Base-by-base conservation (phyloP, 2,888 invertebrate species). In the Epirrita christyi region DNA sequence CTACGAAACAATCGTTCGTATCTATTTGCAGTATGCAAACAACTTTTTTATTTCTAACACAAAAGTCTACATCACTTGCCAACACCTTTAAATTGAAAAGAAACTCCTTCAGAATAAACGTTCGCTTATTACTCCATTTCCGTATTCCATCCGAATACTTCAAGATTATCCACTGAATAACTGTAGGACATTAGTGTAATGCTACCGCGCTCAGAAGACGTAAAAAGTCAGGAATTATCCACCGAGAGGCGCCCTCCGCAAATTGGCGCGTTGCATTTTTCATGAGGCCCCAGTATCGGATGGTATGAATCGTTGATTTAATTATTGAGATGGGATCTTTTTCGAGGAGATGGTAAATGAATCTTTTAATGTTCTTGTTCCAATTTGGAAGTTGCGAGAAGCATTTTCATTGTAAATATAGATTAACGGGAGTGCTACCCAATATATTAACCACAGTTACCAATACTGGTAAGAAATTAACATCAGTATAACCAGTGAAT, bases 201-300 rank as follows among this genome's bases (percentile, higher is more conserved):
- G 44, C 64, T 53, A 52, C 71, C 64, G 59, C 54, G 62, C 61
- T 64, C 61, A 53, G 63, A 54, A 52, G 59, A 48, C 51, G 68
- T 73, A 75, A 77, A 79, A 81, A 77, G 67, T 68, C 68, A 61
- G 70, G 76, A 78, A 83, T 81, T 78, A 83, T 78, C 73, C 75
- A 55, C 73, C 71, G 56, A 56, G 10, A 56, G 76, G 72, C 77
- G 72, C 75, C 68, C 78, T 76, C 75, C 70, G 72, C 85, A 90
- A 90, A 90, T 88, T 90, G 87, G 78, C 68, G 71, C 72, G 79
- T 78, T 91, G 88, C 89, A 90, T 89, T 87, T 90, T 90, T 89
- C 90, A 91, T 91, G 89, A 91, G 82, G 48, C 57, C 71, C 75
- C 21, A 42, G 83, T 81, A 85, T 81, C 80, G 75, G 80, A 73